Base-by-base conservation (phyloP, 2,888 invertebrate genomes). In the Bugula neritina region DNA sequence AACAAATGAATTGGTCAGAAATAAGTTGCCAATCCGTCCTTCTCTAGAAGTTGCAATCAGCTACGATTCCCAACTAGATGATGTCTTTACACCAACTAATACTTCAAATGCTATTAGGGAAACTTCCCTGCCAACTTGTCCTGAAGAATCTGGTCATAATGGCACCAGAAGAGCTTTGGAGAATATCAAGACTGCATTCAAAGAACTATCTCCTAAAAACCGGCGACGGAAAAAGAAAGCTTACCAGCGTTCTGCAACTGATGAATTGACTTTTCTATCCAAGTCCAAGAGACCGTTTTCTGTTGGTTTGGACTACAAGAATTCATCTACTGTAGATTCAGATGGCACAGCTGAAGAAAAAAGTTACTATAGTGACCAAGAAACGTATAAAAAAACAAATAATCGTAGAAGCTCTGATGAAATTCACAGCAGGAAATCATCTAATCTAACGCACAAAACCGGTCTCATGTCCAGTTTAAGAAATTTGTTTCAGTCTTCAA, bases 401-500 rank as follows among this genome's bases (percentile, higher is more conserved):
- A 43, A 43, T 10, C 43, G 43, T 5, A 5, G 17, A 5, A 43
- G 43, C 43, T 43, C 17, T 5, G 43, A 43, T 43, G 63, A 63
- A 2, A 63, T 10, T 63, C 63, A 31, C 3, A 10, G 10, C 31
- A 31, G 31, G 5, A 63, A 63, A 63, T 31, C 17, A 17, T 43
- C 43, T 43, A 5, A 17, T 43, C 43, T 63, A 31, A 63, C 63
- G 31, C 63, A 27, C 21, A 63, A 63, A 31, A 29, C 63, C 10
- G 63, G 63, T 63, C 27, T 63, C 10, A 63, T 63, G 63, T 63
- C 63, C 3, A 63, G 63, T n/a, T 27, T 63, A 31, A 63, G 31
- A 34, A 63, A 27, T 34, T n/a, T 63, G 34, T 63, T 63, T 31
- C 21, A 63, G 5, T n/a, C 31, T 10, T 63, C 63, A 31, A 63